phyloP scores from a whole-genome alignment of 1,140 invertebrate genomes.

The Pemphigus obesinymphae region DNA sequence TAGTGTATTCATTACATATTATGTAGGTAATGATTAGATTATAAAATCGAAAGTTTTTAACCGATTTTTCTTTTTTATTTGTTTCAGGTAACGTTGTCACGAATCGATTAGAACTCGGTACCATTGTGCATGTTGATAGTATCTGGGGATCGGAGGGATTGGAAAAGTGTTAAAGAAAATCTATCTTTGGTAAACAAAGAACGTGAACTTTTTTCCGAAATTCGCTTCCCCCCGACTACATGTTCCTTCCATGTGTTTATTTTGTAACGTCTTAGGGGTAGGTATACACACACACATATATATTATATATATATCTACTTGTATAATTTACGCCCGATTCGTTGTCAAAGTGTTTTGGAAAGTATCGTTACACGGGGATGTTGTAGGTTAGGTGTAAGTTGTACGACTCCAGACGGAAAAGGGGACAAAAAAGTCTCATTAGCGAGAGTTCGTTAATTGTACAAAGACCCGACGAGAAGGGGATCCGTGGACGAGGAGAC shows the following conservation, averaged over 20 bases:
- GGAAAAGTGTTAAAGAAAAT: neutral
- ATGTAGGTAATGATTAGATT: no score
- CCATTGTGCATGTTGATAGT: no score
- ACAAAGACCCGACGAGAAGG: neutral
- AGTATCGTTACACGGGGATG: neutral
- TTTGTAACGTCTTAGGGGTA: neutral
- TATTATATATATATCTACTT: neutral
- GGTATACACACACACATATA: no score
- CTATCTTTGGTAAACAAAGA: neutral
- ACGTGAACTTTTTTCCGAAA: neutral
- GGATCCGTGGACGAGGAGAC: neutral
- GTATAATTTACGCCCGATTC: slow-evolving; percentile 21
- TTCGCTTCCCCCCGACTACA: neutral
- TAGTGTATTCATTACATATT: neutral
- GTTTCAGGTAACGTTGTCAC: slow-evolving; percentile 11
- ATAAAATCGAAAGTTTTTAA: neutral
- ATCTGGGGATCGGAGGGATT: no score
- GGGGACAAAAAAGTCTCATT: slow-evolving; percentile 36
- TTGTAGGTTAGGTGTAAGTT: no score
- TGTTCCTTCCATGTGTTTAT: neutral
- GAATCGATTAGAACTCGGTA: neutral
- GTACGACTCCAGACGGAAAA: no score
- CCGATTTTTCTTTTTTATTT: neutral
- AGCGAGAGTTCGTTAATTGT: slow-evolving; percentile 32
- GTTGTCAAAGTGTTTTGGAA: slow-evolving; percentile 26